These are phyloP conservation scores for Mormyrus iriodes DNA, from an alignment of 2,113 vertebrate species.

Conservation along the genomic window DNA sequence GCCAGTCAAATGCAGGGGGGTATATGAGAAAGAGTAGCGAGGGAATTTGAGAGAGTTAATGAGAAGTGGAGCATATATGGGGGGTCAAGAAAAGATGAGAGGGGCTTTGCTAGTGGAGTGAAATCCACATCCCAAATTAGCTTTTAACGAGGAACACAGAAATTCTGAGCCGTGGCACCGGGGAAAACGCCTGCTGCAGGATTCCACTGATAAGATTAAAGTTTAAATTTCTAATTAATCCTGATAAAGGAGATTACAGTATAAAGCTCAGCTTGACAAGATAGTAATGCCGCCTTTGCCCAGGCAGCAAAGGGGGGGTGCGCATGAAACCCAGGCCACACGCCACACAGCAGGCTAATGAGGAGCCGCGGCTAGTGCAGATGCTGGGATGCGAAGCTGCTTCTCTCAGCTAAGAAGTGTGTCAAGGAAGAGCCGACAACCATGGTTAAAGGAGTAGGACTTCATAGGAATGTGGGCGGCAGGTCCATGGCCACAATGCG, in stretches of 20 bases:
- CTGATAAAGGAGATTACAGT: conserved; percentile 56
- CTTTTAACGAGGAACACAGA: conserved; percentile 22
- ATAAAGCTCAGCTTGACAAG: conserved; percentile 48
- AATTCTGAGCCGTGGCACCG: neutral
- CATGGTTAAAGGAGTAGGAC: neutral
- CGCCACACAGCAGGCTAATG: conserved; percentile 9
- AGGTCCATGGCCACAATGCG: neutral
- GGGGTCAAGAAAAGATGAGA: neutral
- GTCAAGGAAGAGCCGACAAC: neutral
- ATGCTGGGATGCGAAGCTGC: neutral
- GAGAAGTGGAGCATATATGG: neutral
- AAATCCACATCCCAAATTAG: conserved; percentile 25
- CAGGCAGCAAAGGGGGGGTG: conserved; percentile 13
- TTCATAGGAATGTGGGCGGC: neutral
- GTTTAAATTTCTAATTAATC: conserved; percentile 66
- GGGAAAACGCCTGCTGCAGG: conserved; percentile 17
- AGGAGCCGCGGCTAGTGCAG: neutral
- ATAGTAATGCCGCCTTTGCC: conserved; percentile 41
- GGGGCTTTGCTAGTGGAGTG: neutral
- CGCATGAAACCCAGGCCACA: neutral
- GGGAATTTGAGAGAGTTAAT: neutral
- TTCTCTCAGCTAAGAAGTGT: neutral
- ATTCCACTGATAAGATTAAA: conserved; percentile 55
- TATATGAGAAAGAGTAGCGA: neutral
- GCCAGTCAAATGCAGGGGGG: neutral